These are phyloP conservation scores for Argopecten irradians DNA, from an alignment of 1,140 invertebrate genomes.

Conservation along the genomic window DNA sequence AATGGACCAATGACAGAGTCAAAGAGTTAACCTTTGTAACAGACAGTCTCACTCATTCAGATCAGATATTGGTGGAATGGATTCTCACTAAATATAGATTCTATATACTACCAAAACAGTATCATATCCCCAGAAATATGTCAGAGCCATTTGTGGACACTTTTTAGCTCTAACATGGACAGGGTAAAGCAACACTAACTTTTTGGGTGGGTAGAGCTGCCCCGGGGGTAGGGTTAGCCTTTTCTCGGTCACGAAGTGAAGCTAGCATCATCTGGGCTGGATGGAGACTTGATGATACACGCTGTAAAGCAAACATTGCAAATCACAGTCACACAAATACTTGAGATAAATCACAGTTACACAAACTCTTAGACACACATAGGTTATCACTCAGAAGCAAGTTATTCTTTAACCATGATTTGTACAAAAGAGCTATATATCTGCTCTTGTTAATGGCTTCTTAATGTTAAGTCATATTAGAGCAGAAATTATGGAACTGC, in stretches of 20 bases:
- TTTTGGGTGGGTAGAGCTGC: slow-evolving; percentile 51
- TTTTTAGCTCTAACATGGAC: not conserved
- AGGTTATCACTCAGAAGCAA: too few relatives aligned
- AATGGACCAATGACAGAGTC: not conserved
- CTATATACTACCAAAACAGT: too few relatives aligned
- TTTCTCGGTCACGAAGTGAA: slow-evolving; percentile 56
- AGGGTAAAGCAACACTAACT: slow-evolving; percentile 47
- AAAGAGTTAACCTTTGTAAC: not conserved
- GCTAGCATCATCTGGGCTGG: slow-evolving; percentile 56
- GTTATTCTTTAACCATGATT: too few relatives aligned
- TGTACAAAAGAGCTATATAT: too few relatives aligned
- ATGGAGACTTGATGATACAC: slow-evolving; percentile 45
- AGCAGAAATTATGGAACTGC: too few relatives aligned
- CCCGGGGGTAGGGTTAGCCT: slow-evolving; percentile 41
- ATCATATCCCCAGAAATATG: too few relatives aligned
- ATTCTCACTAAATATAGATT: too few relatives aligned
- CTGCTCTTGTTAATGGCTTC: too few relatives aligned
- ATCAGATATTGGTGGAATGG: too few relatives aligned
- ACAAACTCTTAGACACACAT: not conserved
- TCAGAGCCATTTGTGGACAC: not conserved
- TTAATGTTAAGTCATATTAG: too few relatives aligned
- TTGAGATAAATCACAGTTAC: slow-evolving; percentile 1
- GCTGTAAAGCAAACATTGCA: slow-evolving; percentile 45
- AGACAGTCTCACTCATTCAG: too few relatives aligned
- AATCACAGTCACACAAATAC: slow-evolving; percentile 9